Evolutionary conservation across 2,113 vertebrate genomes (phyloP), one percentile per base, ranked within the genome.

Genomic region (Oncorhynchus kisutch): DNA sequence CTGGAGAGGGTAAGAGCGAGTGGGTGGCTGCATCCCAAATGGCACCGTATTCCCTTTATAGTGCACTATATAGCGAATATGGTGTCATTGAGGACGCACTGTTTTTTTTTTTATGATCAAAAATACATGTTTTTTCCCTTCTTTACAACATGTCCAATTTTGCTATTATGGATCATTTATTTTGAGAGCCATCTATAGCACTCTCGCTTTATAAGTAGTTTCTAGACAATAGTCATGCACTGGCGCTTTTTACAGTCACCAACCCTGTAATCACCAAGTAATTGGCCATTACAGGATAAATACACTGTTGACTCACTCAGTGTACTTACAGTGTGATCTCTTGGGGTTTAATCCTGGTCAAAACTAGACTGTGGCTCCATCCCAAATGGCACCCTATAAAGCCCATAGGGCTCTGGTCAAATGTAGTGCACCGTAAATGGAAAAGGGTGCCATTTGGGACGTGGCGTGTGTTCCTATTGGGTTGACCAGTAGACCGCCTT

Each of bases 1-100:
- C 95, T 76, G 85, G 91, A 57, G 95, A 96, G 93, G 95, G 95
- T 96, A 92, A 93, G 59, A 24, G 34, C 39, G 39, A 45, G 39
- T 45, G 39, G 39, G 39, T 39, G 39, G 2, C 8, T 39, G 39
- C 39, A 39, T 39, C 39, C 39, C 8, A 39, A 39, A 39, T 39
- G 39, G 8, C 7, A 39, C 39, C 2, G 8, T 39, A 39, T 39
- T 39, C 39, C 39, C 39, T 39, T 39, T 45, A 11, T 45, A 45
- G 9, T 45, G 39, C 39, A 45, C 39, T 12, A 45, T 11, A 12
- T 45, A 45, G 9, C 39, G 9, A 45, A 45, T 45, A 11, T 2
- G 9, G 39, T 45, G 39, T 9, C 39, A 45, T 45, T 45, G 39
- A 9, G 39, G 2, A 45, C 9, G 39, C 39, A 45, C 39, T 3